Base-by-base conservation (phyloP, 2,113 vertebrate species). In the Fukomys damarensis region DNA sequence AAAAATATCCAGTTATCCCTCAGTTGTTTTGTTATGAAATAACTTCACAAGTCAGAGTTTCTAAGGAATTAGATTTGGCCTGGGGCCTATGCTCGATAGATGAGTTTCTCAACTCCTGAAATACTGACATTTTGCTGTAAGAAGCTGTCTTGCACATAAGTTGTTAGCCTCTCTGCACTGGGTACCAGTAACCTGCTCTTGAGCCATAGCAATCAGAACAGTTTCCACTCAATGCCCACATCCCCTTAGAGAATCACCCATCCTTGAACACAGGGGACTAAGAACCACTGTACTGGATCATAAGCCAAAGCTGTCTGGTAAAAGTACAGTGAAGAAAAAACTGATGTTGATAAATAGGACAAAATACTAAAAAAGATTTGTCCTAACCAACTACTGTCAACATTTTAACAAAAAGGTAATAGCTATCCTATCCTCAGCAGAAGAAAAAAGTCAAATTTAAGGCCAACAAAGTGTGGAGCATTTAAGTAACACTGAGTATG, bases 341-440 rank as follows among this genome's bases (percentile, higher is more conserved):
- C 5, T 56, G 13, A 92, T 49, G 12, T 28, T 89, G 43, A 94
- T 41, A 43, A 87, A 54, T 5, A 87, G 26, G 52, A 16, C 7
- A 81, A 96, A 93, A 87, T 82, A 93, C 43, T 70, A 49, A 52
- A n/a, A 56, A 93, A 56, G 17, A 22, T 84, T 68, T 22, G 17
- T 52, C 54, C 65, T 95, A 72, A 85, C 28, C 12, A 89, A 19
- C 22, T 85, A 74, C 24, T 56, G 35, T 58, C 65, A 52, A 2
- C 12, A 38, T 63, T 49, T 97, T 68, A 94, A 85, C 43, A n/a
- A 87, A 86, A 96, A 84, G 12, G 74, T 92, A 95, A 76, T 0
- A 89, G 49, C 85, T 38, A 52, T 24, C 41, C 85, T 38, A 52
- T 24, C 41, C 58, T 28, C 49, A 76, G 66, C 7, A 80, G 19